Evolutionary conservation across 2,113 vertebrate genomes (phyloP).

Genomic region (Prunella himalayana): DNA sequence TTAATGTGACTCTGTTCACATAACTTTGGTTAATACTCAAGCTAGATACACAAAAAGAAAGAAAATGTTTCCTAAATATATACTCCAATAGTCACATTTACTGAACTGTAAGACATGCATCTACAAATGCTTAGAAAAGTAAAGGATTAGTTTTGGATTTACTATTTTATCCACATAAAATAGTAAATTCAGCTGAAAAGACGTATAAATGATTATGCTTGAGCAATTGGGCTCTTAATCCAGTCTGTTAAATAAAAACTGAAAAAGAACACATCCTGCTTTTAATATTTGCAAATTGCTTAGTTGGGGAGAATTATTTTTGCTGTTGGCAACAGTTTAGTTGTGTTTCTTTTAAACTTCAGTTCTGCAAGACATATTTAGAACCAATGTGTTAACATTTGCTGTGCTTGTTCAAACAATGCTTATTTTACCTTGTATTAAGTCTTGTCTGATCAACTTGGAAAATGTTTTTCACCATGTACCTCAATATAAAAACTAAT

Average conservation of each 20-base stretch:
- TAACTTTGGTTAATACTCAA: neutral
- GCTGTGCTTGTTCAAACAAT: neutral
- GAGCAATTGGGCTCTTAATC: neutral
- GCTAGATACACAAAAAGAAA: neutral
- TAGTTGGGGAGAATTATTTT: neutral
- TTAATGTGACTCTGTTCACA: neutral
- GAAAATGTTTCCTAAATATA: neutral
- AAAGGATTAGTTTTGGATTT: neutral
- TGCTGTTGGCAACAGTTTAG: neutral
- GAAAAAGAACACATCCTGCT: neutral
- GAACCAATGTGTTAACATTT: neutral
- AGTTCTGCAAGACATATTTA: neutral
- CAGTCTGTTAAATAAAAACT: neutral
- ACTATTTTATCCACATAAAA: neutral
- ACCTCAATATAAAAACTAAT: neutral
- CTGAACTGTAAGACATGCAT: neutral
- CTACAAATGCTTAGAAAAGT: neutral
- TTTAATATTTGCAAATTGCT: neutral
- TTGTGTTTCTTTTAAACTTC: neutral
- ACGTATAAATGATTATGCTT: neutral
- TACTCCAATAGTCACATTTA: neutral
- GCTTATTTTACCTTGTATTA: neutral
- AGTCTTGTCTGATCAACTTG: neutral
- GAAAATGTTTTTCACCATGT: neutral
- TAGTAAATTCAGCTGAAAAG: neutral